Evolutionary conservation across 2,888 invertebrate species (phyloP).

Genomic region (Pseudococcus jackbeardsleyi): DNA sequence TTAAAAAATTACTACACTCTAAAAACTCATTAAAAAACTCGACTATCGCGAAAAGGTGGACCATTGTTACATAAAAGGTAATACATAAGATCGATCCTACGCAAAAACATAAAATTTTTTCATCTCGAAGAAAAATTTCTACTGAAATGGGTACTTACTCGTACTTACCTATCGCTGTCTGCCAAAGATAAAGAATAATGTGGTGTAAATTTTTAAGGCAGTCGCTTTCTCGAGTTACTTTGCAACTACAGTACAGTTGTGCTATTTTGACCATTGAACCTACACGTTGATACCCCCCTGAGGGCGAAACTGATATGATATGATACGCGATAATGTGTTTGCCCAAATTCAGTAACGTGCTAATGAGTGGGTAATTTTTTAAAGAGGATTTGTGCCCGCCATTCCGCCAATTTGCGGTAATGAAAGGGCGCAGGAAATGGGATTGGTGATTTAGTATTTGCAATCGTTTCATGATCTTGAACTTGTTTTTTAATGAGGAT

Average conservation of each 20-base stretch:
- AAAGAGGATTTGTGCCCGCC: background rate
- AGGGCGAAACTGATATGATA: background rate
- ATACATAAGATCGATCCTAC: background rate
- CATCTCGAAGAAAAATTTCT: background rate
- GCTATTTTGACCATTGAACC: background rate
- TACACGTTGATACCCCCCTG: background rate
- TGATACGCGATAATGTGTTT: conserved; percentile 30
- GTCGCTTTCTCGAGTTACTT: background rate
- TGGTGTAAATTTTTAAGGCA: background rate
- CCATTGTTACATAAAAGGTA: background rate
- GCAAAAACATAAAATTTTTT: conserved; percentile 21
- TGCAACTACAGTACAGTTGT: background rate
- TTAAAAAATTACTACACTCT: conserved; percentile 7
- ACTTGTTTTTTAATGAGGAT: no score
- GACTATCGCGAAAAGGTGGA: conserved; percentile 23
- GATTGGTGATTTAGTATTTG: background rate
- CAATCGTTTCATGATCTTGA: background rate
- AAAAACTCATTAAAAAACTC: conserved; percentile 16
- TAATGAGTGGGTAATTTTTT: background rate
- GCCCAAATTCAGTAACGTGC: conserved; percentile 24
- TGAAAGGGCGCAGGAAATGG: background rate
- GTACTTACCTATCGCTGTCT: background rate
- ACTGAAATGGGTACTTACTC: background rate
- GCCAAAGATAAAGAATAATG: background rate
- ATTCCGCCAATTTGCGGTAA: background rate